phyloP scores from a whole-genome alignment of 2,797 vertebrate species.

The Hydrolagus colliei region DNA sequence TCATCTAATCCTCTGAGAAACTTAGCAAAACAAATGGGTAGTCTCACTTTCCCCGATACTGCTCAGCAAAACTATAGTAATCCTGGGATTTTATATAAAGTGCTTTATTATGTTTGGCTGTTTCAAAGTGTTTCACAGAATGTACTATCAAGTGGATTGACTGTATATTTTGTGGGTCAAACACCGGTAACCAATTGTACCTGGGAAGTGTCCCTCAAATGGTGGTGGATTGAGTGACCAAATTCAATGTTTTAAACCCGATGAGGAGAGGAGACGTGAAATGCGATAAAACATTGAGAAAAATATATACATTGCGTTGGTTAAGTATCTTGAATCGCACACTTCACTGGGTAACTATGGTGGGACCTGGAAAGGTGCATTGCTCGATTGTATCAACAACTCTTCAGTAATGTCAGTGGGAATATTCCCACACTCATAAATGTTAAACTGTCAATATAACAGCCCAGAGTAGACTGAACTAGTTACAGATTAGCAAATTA shows the following conservation, averaged over 20 bases:
- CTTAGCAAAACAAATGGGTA: constrained; percentile 16
- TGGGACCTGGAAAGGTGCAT: background rate
- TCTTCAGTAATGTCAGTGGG: background rate
- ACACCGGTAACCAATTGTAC: too few relatives aligned
- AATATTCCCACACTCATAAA: background rate
- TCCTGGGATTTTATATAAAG: too few relatives aligned
- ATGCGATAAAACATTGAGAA: background rate
- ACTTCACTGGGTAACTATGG: background rate
- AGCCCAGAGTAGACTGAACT: constrained; percentile 2
- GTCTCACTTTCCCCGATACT: constrained; percentile 9
- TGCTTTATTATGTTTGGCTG: too few relatives aligned
- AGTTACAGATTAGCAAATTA: constrained; percentile 15
- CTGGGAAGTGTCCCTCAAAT: too few relatives aligned
- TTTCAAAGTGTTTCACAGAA: too few relatives aligned
- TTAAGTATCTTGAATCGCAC: background rate
- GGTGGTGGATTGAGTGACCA: too few relatives aligned
- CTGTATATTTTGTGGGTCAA: too few relatives aligned
- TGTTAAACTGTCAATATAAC: background rate
- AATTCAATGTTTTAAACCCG: background rate
- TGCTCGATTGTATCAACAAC: too few relatives aligned
- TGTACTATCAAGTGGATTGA: too few relatives aligned
- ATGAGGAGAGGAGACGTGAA: background rate
- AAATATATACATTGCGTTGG: constrained; percentile 12
- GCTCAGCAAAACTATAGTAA: background rate
- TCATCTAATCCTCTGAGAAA: constrained; percentile 10